Evolutionary conservation across 1,140 invertebrate species (phyloP).

Genomic region (Lucilia sericata): DNA sequence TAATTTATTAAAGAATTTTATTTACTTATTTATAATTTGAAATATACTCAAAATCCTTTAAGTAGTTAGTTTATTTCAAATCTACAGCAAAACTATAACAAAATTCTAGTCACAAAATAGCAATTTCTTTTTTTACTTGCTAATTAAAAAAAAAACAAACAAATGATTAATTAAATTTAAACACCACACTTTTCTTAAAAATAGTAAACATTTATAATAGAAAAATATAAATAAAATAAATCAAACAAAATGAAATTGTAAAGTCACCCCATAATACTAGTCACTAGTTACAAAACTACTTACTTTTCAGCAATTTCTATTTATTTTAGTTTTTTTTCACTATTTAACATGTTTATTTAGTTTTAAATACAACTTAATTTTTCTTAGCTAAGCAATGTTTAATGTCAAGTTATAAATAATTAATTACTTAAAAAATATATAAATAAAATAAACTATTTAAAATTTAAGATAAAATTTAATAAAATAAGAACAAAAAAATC

Average conservation of each 20-base stretch:
- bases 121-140: background rate
- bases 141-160: background rate
- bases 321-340: background rate
- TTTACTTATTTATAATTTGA: no score
- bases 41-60: background rate
- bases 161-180: background rate
- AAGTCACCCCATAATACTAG: background rate
- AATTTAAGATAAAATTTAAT: background rate
- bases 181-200: background rate
- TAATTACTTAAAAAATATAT: constrained; percentile 22
- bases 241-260: background rate
- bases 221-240: background rate
- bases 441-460: constrained; percentile 23
- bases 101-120: background rate
- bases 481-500: background rate
- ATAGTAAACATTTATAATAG: no score
- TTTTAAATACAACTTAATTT: background rate
- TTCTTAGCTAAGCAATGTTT: constrained; percentile 36
- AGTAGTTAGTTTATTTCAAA: background rate
- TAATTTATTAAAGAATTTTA: no score
- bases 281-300: background rate
- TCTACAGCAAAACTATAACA: background rate
- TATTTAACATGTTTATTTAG: background rate
- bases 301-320: background rate
- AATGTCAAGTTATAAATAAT: constrained; percentile 28